Base-by-base conservation (phyloP, 64 coral and sea anemone genomes). In the Exaiptasia diaphana region DNA sequence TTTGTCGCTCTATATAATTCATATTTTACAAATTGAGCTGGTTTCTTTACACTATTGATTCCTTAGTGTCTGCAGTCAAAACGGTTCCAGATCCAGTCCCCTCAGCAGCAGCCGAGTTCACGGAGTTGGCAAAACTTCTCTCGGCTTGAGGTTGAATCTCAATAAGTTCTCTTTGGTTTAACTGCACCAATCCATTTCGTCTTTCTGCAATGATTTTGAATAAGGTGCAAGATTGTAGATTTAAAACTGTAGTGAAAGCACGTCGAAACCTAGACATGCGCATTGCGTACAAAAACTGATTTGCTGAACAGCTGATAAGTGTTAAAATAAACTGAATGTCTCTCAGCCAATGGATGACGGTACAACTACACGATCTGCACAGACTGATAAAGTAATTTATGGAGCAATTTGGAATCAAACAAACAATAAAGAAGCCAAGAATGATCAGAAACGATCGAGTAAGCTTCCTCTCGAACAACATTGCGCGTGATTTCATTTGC, bases 211-310 rank as follows among this genome's bases (percentile, higher is more conserved):
- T 44, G 4, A 45, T 11, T 12, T 73, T 21, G 39, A 73, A 49
- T 13, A 35, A 73, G 4, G 14, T 4, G 21, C 38, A 42, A 1
- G 38, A 37, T 1, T 49, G 38, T 15, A 73, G 80, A 6, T 39
- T 53, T 15, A 75, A 32, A 8, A 90, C 36, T 11, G 48, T 75
- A 17, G 21, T 71, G 38, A 99, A 88, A n/a, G 88, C 88, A 77
- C 56, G 67, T 61, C 82, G 67, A 57, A 97, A 97, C 50, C 75
- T 69, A 4, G 87, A 86, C 75, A 90, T 85, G 35, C 93, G 50
- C 88, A 71, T 90, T 3, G 93, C 93, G 62, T 97, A 97, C 18
- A 97, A 50, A 27, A 97, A 97, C 77, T 90, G 93, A n/a, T 97
- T 97, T 5, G 88, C 17, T 1, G 87, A 85, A 29, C 87, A 97